A percentile compares a stretch with the other conserved stretches of the same genome.
These are phyloP conservation scores for Apostichopus californicus DNA, from an alignment of 35 echinoderm and acorn worm genomes.

Conservation along the genomic window DNA sequence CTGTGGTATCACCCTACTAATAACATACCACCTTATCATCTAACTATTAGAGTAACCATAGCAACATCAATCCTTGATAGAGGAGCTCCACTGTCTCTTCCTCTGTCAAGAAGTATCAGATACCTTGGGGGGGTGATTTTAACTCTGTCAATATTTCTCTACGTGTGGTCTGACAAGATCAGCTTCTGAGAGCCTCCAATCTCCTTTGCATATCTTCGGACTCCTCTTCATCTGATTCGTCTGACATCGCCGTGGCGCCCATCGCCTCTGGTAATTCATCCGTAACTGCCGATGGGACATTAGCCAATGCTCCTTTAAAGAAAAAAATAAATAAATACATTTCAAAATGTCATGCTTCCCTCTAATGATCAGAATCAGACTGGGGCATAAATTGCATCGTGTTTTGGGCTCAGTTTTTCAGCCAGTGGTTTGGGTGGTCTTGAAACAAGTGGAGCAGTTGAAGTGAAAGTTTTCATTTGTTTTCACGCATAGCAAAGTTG, in stretches of 20 bases:
- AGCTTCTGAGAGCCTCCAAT: slow-evolving; percentile 91
- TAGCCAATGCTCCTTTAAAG: slow-evolving; percentile 58
- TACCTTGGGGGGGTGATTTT: no score
- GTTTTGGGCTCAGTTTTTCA: no score
- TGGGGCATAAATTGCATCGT: background rate
- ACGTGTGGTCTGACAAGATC: background rate
- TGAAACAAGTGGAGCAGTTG: no score
- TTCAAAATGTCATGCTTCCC: no score
- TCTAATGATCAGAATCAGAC: background rate
- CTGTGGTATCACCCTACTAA: no score
- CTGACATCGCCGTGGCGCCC: slow-evolving; percentile 58
- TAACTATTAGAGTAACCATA: background rate
- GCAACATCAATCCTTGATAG: background rate
- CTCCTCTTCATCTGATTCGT: slow-evolving; percentile 78
- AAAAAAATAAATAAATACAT: background rate
- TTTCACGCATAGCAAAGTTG: no score
- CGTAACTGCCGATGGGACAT: slow-evolving; percentile 72
- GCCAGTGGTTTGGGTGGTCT: no score
- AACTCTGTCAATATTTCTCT: no score
- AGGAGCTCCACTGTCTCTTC: no score
- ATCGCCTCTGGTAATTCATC: slow-evolving; percentile 69
- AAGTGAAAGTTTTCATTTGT: no score
- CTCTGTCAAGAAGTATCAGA: no score
- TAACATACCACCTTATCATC: no score
- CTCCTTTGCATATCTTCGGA: slow-evolving; percentile 87